These are phyloP conservation scores for Pseudochromis fuscus DNA, from an alignment of 2,797 vertebrate genomes.

Conservation along the genomic window DNA sequence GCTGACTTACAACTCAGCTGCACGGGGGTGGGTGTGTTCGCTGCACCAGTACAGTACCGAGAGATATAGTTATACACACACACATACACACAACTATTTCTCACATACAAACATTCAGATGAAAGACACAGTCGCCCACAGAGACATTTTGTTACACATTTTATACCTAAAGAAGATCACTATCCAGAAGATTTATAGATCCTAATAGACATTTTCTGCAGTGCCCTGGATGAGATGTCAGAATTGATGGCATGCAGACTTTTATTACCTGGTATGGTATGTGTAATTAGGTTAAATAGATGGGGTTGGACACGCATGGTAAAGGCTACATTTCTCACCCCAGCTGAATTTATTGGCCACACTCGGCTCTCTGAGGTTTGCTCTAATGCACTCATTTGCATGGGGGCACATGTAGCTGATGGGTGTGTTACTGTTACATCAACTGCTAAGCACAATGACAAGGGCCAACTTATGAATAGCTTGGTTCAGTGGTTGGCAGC, in stretches of 20 bases:
- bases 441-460: conserved; percentile 76
- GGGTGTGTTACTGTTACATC: conserved; percentile 81
- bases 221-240: conserved; percentile 81
- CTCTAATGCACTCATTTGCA: conserved; percentile 85
- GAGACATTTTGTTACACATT: conserved; percentile 69
- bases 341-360: conserved; percentile 84
- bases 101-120: conserved; percentile 34
- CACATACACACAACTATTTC: conserved; percentile 28
- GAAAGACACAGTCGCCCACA: conserved; percentile 39
- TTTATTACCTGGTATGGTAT: conserved; percentile 87
- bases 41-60: conserved; percentile 19
- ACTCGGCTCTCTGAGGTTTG: conserved; percentile 76
- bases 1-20: conserved; percentile 37
- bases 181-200: conserved; percentile 80
- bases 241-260: conserved; percentile 86
- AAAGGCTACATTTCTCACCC: conserved; percentile 84
- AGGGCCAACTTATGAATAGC: conserved; percentile 77
- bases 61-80: conserved; percentile 36
- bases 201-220: conserved; percentile 80
- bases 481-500: conserved; percentile 77
- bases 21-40: conserved; percentile 18
- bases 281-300: conserved; percentile 89
- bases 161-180: conserved; percentile 65
- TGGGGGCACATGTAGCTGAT: conserved; percentile 80
- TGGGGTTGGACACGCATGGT: conserved; percentile 83